These are phyloP conservation scores for Brachyhypopomus gauderio DNA, from an alignment of 2,113 vertebrate species.

Conservation along the genomic window DNA sequence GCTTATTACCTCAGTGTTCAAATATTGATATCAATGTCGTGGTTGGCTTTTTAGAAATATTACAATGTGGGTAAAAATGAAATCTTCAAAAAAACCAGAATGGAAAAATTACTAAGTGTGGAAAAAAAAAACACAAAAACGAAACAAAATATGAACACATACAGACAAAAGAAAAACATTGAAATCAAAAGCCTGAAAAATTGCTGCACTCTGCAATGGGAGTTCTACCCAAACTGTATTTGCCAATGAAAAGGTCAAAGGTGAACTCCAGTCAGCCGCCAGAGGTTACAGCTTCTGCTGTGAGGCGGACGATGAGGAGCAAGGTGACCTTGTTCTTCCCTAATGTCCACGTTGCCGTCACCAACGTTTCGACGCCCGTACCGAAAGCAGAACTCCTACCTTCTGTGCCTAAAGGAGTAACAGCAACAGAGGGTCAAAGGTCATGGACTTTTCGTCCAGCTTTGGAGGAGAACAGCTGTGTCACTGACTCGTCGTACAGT, in stretches of 20 bases:
- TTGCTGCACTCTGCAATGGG: slow-evolving; percentile 59
- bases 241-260: slow-evolving; percentile 48
- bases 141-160: neutral
- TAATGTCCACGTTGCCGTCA: slow-evolving; percentile 5
- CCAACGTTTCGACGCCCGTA: slow-evolving; percentile 30
- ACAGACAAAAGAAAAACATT: slow-evolving; percentile 37
- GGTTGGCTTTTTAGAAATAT: slow-evolving; percentile 58
- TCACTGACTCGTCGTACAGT: slow-evolving; percentile 44
- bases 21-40: slow-evolving; percentile 57
- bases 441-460: slow-evolving; percentile 1
- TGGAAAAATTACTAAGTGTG: slow-evolving; percentile 30
- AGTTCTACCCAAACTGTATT: slow-evolving; percentile 51
- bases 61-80: slow-evolving; percentile 47
- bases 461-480: slow-evolving; percentile 25
- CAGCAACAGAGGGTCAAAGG: slow-evolving; percentile 37
- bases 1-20: slow-evolving; percentile 63
- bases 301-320: slow-evolving; percentile 11
- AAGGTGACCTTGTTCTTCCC: neutral
- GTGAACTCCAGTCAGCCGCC: slow-evolving; percentile 38
- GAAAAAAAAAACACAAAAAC: slow-evolving; percentile 37
- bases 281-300: slow-evolving; percentile 10
- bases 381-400: slow-evolving; percentile 49
- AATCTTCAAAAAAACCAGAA: slow-evolving; percentile 43
- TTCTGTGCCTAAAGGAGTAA: slow-evolving; percentile 54
- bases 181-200: slow-evolving; percentile 57